Evolutionary conservation across 2,888 invertebrate genomes (phyloP).

Genomic region (Drosophila antonietae): DNA sequence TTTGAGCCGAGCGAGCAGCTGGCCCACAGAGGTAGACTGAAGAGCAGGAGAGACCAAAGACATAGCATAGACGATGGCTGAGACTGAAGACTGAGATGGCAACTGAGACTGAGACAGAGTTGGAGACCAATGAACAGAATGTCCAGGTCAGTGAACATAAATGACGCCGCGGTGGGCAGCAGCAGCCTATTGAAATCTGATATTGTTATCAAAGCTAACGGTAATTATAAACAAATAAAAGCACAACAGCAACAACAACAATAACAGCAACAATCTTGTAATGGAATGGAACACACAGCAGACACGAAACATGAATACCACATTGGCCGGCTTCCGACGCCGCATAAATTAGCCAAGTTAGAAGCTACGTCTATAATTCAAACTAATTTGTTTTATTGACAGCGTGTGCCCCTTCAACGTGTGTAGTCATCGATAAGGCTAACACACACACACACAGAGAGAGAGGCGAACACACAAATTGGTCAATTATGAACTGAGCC

Average conservation of each 20-base stretch:
- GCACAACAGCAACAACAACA: constrained; percentile 45
- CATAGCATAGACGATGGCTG: neutral
- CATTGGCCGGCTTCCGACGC: constrained; percentile 68
- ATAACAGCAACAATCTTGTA: constrained; percentile 20
- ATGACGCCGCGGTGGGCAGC: constrained; percentile 50
- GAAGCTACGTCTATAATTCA: constrained; percentile 78
- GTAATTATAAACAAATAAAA: constrained; percentile 82
- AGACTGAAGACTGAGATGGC: constrained; percentile 6
- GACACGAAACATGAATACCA: constrained; percentile 1
- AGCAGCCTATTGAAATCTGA: constrained; percentile 74
- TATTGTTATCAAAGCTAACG: constrained; percentile 80
- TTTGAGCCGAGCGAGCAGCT: constrained; percentile 8
- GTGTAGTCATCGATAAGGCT: constrained; percentile 43
- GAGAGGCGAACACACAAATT: constrained; percentile 65
- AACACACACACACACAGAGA: constrained; percentile 32
- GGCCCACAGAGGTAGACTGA: constrained; percentile 18
- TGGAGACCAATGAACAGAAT: constrained; percentile 44
- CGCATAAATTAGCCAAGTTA: constrained; percentile 72
- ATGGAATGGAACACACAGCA: constrained; percentile 53
- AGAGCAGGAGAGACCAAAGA: constrained; percentile 11
- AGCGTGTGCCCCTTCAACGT: constrained; percentile 70
- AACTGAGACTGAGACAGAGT: constrained; percentile 5
- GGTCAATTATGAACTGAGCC: constrained; percentile 68
- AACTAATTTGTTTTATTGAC: constrained; percentile 82
- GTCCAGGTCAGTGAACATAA: constrained; percentile 81